Evolutionary conservation across 2,888 invertebrate species (phyloP), one percentile per base, ranked within the genome.

Genomic region (Lampropteryx suffumata): DNA sequence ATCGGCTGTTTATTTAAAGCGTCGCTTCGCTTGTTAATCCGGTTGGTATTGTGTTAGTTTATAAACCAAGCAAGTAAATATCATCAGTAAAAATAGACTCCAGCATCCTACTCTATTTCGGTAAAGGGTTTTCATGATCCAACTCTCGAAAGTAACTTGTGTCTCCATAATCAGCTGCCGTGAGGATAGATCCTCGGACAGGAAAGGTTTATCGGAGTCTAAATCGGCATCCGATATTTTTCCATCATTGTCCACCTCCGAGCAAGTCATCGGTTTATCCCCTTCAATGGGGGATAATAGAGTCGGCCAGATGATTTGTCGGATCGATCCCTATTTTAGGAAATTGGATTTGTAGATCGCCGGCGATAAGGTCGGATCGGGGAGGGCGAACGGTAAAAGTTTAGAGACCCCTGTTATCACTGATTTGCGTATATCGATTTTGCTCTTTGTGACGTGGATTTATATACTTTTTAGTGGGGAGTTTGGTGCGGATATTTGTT

Each of bases 291-390:
- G 64, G 73, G 66, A 59, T 62, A 62, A 62, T 62, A 62, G 59
- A 62, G 62, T 62, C 62, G 54, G 57, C 62, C 83, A 84, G 84
- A 90, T 90, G 90, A 90, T 91, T 91, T 90, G 90, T 90, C 86
- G 87, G 84, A 90, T 90, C 87, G 84, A 87, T 85, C 83, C 86
- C 90, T 90, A 90, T 89, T 90, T 90, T 85, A 81, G 90, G 90
- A 90, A 90, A 91, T 91, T 90, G 91, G 90, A 90, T 91, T 89
- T 91, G 90, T 89, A 89, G 91, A 91, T 90, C 83, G 83, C 68
- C 76, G 72, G 72, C 82, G 90, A 90, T 84, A 85, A 79, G 71
- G 68, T 73, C 59, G 62, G 68, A 52, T 64, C 71, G 63, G 65
- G 67, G 44, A 40, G 52, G 64, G 70, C 66, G 55, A 79, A 75